A percentile compares a stretch with the other conserved stretches of the same genome.
Evolutionary conservation across 1,140 invertebrate genomes (phyloP).

Genomic region (Brachionus paranguensis): DNA sequence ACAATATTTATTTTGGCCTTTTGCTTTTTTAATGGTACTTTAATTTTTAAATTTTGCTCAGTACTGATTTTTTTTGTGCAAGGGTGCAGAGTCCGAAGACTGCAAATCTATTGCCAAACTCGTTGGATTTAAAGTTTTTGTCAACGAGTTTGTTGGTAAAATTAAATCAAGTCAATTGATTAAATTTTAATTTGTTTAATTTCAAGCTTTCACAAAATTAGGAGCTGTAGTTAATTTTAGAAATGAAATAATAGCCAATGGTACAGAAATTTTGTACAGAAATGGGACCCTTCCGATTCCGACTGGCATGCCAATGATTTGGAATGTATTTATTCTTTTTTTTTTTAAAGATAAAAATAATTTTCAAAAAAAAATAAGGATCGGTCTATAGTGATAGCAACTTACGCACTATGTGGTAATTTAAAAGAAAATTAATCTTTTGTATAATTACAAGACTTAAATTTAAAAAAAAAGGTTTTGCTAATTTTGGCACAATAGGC

Average conservation of each 20-base stretch:
- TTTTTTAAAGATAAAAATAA: background rate
- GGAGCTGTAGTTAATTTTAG: conserved; percentile 6
- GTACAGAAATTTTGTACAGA: background rate
- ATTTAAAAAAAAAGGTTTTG: conserved; percentile 64
- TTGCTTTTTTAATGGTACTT: conserved; percentile 37
- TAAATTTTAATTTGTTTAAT: background rate
- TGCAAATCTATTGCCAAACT: conserved; percentile 1
- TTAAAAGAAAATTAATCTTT: too few relatives aligned
- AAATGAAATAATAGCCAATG: conserved; percentile 22
- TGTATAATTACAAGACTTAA: background rate
- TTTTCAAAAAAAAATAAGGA: background rate
- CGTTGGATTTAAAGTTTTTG: conserved; percentile 30
- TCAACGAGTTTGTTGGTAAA: conserved; percentile 40
- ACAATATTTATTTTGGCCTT: conserved; percentile 39
- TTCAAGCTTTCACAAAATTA: conserved; percentile 30
- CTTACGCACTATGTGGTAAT: conserved; percentile 76
- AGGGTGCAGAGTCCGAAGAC: conserved; percentile 8
- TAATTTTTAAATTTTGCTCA: background rate
- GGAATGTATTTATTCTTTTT: conserved; percentile 10
- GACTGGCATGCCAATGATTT: conserved; percentile 10
- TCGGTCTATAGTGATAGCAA: conserved; percentile 73
- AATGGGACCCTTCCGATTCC: conserved; percentile 5
- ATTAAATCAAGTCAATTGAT: background rate
- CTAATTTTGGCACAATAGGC: conserved; percentile 82
- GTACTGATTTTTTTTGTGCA: background rate